Evolutionary conservation across 92 coral and sea anemone genomes (phyloP).

Genomic region (Diadumene lineata): DNA sequence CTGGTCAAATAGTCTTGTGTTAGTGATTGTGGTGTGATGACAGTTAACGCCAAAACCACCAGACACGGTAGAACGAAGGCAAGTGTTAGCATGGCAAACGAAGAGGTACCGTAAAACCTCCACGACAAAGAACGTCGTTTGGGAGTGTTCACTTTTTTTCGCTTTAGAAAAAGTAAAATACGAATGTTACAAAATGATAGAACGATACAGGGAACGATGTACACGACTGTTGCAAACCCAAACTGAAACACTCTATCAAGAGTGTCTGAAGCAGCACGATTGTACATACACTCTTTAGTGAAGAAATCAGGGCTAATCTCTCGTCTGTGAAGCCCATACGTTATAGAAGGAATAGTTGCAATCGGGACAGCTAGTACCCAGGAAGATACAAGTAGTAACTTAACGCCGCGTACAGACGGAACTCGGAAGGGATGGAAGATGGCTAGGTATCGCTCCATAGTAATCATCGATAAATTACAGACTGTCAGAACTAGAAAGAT

Average conservation of each 20-base stretch:
- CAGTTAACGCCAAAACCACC: not conserved
- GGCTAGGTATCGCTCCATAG: not conserved
- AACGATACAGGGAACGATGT: not conserved
- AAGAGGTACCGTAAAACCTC: not conserved
- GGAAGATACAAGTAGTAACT: not conserved
- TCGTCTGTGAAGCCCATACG: not conserved
- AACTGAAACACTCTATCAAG: not conserved
- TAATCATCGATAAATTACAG: not conserved
- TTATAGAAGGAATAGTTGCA: not conserved
- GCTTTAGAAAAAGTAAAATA: not conserved
- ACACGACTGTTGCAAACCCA: not conserved
- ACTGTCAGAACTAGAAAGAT: not conserved
- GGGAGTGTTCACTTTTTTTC: not conserved
- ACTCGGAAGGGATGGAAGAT: constrained; percentile 2
- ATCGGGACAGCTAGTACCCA: not conserved
- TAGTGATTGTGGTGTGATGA: too few relatives aligned
- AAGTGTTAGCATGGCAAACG: not conserved
- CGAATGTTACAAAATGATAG: not conserved
- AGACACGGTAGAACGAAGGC: not conserved
- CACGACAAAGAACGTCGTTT: not conserved
- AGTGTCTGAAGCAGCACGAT: not conserved
- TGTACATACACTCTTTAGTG: not conserved
- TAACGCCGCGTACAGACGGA: not conserved
- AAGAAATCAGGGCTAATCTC: not conserved
- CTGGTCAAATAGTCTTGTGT: not conserved